phyloP scores from a whole-genome alignment of 2,888 invertebrate genomes.

The Dynastes hyllus region DNA sequence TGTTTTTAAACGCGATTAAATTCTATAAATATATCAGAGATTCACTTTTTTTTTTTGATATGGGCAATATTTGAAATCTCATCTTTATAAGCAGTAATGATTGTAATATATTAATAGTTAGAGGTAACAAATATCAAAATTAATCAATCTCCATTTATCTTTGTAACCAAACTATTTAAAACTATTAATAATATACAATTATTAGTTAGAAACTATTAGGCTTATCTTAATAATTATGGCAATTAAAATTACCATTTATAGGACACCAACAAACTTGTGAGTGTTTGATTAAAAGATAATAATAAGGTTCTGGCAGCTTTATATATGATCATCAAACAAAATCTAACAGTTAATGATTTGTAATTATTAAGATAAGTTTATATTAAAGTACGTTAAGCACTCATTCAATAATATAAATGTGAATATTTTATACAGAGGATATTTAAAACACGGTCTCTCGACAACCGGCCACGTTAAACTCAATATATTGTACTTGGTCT shows the following conservation, averaged over 20 bases:
- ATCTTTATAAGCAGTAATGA: constrained; percentile 9
- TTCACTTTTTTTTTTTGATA: constrained; percentile 1
- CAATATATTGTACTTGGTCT: constrained; percentile 34
- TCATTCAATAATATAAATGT: constrained; percentile 26
- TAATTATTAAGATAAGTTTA: constrained; percentile 43
- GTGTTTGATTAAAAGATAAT: not conserved
- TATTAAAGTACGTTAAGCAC: constrained; percentile 29
- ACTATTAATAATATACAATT: constrained; percentile 40
- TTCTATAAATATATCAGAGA: constrained; percentile 17
- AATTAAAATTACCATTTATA: not conserved
- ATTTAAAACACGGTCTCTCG: constrained; percentile 29
- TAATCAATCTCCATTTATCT: constrained; percentile 26
- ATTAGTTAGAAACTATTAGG: constrained; percentile 17
- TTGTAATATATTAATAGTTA: not conserved
- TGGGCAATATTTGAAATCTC: constrained; percentile 6
- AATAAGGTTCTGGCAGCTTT: not conserved
- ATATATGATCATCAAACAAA: not conserved
- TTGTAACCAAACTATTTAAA: constrained; percentile 39
- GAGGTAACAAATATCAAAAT: constrained; percentile 38
- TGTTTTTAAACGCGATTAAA: not conserved
- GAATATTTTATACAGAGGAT: constrained; percentile 39
- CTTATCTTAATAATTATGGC: constrained; percentile 42
- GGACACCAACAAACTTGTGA: not conserved
- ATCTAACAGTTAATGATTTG: not conserved
- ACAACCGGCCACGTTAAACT: constrained; percentile 31